phyloP scores from a whole-genome alignment of 2,888 invertebrate genomes.

The Chouioia cunea region DNA sequence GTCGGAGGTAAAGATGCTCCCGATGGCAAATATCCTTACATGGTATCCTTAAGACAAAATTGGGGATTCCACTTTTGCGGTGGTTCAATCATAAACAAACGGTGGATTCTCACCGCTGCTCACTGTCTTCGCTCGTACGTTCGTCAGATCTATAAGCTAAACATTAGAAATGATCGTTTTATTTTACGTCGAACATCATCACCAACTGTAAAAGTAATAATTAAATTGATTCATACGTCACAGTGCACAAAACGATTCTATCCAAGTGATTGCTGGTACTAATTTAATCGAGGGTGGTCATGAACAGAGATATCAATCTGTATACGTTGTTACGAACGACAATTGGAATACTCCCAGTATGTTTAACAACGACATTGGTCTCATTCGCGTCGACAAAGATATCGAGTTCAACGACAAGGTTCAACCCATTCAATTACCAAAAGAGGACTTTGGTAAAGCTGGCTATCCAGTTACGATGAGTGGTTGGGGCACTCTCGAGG shows the following conservation, averaged over 20 bases:
- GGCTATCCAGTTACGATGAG: background rate
- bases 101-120: constrained; percentile 70
- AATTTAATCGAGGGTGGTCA: background rate
- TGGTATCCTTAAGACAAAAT: background rate
- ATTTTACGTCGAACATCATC: no score
- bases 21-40: constrained; percentile 12
- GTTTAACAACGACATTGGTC: background rate
- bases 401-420: constrained; percentile 4
- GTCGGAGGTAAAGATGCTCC: constrained; percentile 14
- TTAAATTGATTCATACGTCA: background rate
- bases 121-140: constrained; percentile 61
- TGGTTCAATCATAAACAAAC: constrained; percentile 70
- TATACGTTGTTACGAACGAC: background rate
- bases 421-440: background rate
- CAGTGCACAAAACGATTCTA: no score
- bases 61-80: constrained; percentile 68
- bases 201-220: no score
- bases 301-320: background rate
- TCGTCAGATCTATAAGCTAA: background rate
- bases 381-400: constrained; percentile 3
- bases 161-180: background rate
- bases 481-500: constrained; percentile 8
- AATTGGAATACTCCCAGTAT: background rate
- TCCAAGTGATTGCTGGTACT: background rate
- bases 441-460: background rate